Evolutionary conservation across 2,888 invertebrate species (phyloP).

Genomic region (Monochamus alternatus): DNA sequence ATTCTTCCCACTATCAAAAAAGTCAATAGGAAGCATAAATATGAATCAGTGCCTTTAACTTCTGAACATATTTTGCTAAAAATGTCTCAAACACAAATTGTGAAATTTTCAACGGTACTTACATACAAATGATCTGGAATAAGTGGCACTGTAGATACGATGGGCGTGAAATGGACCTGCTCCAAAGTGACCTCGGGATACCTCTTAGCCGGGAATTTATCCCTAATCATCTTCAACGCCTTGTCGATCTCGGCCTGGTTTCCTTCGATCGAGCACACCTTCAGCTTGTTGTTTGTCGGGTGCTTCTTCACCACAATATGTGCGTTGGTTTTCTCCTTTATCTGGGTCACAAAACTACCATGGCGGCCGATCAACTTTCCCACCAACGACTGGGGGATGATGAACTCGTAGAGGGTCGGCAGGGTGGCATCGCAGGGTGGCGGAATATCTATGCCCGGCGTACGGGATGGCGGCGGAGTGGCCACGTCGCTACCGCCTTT

Average conservation of each 20-base stretch:
- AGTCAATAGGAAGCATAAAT: too few relatives aligned
- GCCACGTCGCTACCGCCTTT: slow-evolving; percentile 85
- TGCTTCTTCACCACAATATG: slow-evolving; percentile 86
- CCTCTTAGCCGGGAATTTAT: slow-evolving; percentile 86
- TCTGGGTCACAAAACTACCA: slow-evolving; percentile 86
- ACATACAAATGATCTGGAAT: slow-evolving; percentile 67
- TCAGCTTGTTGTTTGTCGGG: slow-evolving; percentile 80
- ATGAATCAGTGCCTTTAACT: too few relatives aligned
- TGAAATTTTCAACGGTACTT: slow-evolving; percentile 54
- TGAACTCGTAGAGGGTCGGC: slow-evolving; percentile 79
- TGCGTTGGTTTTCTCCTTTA: slow-evolving; percentile 85
- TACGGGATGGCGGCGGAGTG: slow-evolving; percentile 78
- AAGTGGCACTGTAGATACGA: slow-evolving; percentile 64
- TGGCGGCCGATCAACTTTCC: slow-evolving; percentile 91
- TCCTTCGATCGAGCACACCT: slow-evolving; percentile 78
- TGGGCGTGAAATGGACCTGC: slow-evolving; percentile 71
- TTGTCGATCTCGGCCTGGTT: slow-evolving; percentile 84
- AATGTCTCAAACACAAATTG: too few relatives aligned
- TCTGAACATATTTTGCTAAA: too few relatives aligned
- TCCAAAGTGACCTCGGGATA: slow-evolving; percentile 87
- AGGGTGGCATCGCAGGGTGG: slow-evolving; percentile 64
- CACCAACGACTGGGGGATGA: slow-evolving; percentile 83
- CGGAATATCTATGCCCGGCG: slow-evolving; percentile 68
- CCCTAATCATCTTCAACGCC: slow-evolving; percentile 88
- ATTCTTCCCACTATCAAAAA: too few relatives aligned